Base-by-base conservation (phyloP, 2,888 invertebrate genomes). In the Drosophila meridiana region DNA sequence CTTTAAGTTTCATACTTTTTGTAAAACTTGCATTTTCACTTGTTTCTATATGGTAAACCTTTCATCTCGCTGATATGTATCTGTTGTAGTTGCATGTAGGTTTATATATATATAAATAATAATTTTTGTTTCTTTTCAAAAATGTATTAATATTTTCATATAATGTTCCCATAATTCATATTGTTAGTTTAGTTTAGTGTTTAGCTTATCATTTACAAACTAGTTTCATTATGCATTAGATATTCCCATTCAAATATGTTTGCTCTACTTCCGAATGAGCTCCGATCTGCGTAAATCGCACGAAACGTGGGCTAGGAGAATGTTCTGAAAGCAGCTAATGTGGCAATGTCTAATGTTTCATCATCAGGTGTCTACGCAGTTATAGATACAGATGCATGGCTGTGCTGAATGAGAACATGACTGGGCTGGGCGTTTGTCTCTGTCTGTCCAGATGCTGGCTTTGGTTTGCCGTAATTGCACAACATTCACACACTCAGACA, bases 151-250 rank as follows among this genome's bases (percentile, higher is more conserved):
- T 85, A 78, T 88, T 87, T 80, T 89, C 75, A 85, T 85, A 90
- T 90, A 92, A 92, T 91, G 91, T 91, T 91, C 91, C 92, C 92
- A 91, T 92, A 91, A 91, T 91, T 91, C 91, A 90, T 91, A 91
- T 91, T 91, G 90, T 91, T 91, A 91, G 90, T 89, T 88, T 82
- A 80, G 69, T 77, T 78, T 80, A 64, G 63, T 56, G 68, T 72
- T 67, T 80, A 69, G 68, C 67, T 76, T 72, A 69, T 72, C 57
- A 11, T 69, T 71, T 80, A 82, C 66, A 75, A 75, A 79, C 85
- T 87, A 87, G 63, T 75, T 78, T 66, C 65, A 62, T 78, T 71
- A 75, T 66, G 68, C 65, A 20, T 79, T 76, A 62, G 73, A 71
- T 70, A 73, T 82, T 78, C 73, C 71, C 53, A 53, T 76, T 52